phyloP scores from a whole-genome alignment of 2,888 invertebrate genomes.

The Nomada flava region DNA sequence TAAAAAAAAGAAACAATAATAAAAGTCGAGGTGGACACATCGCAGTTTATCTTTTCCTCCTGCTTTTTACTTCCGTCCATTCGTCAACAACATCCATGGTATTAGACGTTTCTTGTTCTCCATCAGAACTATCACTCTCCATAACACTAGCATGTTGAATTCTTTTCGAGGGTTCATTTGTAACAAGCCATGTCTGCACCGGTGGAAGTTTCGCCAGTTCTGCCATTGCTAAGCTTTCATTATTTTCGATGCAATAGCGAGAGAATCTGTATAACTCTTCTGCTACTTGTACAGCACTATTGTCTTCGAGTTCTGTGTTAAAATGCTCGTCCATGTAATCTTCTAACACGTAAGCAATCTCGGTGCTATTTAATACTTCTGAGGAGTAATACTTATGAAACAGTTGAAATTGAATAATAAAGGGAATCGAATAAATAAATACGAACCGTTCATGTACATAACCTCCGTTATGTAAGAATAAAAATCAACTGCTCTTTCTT shows the following conservation, averaged over 20 bases:
- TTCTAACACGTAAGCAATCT: slow-evolving; percentile 78
- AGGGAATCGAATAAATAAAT: slow-evolving; percentile 2
- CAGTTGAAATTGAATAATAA: not conserved
- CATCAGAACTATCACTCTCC: slow-evolving; percentile 51
- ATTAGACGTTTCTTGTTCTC: slow-evolving; percentile 57
- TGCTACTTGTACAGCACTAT: slow-evolving; percentile 78
- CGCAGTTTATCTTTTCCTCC: slow-evolving; percentile 71
- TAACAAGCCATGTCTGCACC: slow-evolving; percentile 76
- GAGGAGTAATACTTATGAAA: slow-evolving; percentile 24
- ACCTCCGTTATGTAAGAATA: slow-evolving; percentile 75
- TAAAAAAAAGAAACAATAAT: slow-evolving; percentile 39
- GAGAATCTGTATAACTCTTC: slow-evolving; percentile 77
- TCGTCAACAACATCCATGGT: slow-evolving; percentile 72
- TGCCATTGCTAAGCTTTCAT: slow-evolving; percentile 59
- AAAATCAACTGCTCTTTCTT: slow-evolving; percentile 75
- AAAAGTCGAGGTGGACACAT: slow-evolving; percentile 26
- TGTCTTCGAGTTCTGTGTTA: slow-evolving; percentile 78
- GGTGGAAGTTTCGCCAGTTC: slow-evolving; percentile 77
- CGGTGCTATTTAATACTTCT: slow-evolving; percentile 74
- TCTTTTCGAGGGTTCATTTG: slow-evolving; percentile 37
- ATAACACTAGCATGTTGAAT: too few relatives aligned
- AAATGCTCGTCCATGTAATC: slow-evolving; percentile 79
- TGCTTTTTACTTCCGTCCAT: slow-evolving; percentile 78
- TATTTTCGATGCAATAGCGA: slow-evolving; percentile 70
- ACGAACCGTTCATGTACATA: slow-evolving; percentile 78